A percentile compares a stretch with the other conserved stretches of the same genome.
Conservation (phyloP, 2,888 invertebrate genomes). For the Ophioninae sp. region DNA sequence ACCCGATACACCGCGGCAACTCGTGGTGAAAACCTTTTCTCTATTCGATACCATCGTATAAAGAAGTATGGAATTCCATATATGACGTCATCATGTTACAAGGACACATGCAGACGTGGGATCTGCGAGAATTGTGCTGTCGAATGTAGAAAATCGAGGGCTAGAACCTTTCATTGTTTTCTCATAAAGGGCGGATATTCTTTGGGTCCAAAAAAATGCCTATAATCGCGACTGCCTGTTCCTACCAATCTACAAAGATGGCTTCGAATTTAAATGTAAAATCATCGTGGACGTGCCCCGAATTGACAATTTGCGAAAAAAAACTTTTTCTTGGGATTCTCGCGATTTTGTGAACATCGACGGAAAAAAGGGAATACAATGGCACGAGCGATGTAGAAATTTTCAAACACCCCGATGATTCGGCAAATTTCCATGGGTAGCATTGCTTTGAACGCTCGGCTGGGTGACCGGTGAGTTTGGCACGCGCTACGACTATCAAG, state of each 20-base stretch:
- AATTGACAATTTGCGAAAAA: not conserved
- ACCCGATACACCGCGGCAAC: constrained; percentile 65
- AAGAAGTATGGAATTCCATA: constrained; percentile 34
- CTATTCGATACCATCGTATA: constrained; percentile 65
- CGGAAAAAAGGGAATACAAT: not conserved
- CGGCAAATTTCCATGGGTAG: not conserved
- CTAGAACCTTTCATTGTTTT: constrained; percentile 68
- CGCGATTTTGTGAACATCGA: not conserved
- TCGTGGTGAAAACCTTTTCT: constrained; percentile 66
- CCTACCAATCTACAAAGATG: not conserved
- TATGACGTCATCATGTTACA: constrained; percentile 26
- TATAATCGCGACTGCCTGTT: constrained; percentile 12
- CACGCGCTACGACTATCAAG: not conserved
- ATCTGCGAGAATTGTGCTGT: constrained; percentile 60
- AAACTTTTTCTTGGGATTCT: not conserved
- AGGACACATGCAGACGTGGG: constrained; percentile 21
- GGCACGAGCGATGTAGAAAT: not conserved
- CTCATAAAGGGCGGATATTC: constrained; percentile 61
- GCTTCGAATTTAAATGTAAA: not conserved
- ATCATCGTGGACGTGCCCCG: not conserved
- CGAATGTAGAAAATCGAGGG: constrained; percentile 62
- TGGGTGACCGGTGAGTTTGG: not conserved
- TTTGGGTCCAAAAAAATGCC: constrained; percentile 37
- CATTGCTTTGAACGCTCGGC: not conserved
- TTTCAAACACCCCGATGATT: not conserved